These are phyloP conservation scores for Sciurus carolinensis DNA, from an alignment of 2,797 vertebrate genomes.

Conservation along the genomic window DNA sequence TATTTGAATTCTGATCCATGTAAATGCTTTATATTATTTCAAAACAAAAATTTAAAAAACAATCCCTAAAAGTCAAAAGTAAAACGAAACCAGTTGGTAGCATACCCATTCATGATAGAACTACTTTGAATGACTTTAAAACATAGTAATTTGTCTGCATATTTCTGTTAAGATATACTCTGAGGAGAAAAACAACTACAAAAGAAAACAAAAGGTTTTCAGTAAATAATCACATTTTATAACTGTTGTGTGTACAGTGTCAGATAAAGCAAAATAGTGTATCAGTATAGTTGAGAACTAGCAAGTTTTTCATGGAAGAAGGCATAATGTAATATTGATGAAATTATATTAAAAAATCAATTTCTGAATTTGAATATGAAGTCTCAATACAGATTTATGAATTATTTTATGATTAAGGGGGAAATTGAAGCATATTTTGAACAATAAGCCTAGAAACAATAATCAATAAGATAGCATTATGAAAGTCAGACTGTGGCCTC, in stretches of 20 bases:
- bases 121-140: slow-evolving; percentile 46
- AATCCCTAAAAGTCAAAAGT: slow-evolving; percentile 40
- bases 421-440: neutral
- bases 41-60: slow-evolving; percentile 18
- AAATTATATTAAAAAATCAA: neutral
- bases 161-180: neutral
- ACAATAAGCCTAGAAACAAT: neutral
- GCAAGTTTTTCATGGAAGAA: neutral
- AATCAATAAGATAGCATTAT: neutral
- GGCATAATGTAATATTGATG: neutral
- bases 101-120: slow-evolving; percentile 23
- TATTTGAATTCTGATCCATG: slow-evolving; percentile 18
- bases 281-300: neutral
- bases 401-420: neutral
- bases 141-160: neutral
- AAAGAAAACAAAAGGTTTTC: neutral
- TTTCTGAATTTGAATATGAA: neutral
- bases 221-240: slow-evolving; percentile 19
- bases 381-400: neutral
- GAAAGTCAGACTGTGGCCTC: neutral
- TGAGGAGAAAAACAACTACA: neutral
- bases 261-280: slow-evolving; percentile 28
- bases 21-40: neutral
- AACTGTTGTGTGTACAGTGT: neutral
- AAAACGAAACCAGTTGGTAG: neutral